Conservation (phyloP, 1,140 invertebrate genomes). For the Phymastichus coffea region DNA sequence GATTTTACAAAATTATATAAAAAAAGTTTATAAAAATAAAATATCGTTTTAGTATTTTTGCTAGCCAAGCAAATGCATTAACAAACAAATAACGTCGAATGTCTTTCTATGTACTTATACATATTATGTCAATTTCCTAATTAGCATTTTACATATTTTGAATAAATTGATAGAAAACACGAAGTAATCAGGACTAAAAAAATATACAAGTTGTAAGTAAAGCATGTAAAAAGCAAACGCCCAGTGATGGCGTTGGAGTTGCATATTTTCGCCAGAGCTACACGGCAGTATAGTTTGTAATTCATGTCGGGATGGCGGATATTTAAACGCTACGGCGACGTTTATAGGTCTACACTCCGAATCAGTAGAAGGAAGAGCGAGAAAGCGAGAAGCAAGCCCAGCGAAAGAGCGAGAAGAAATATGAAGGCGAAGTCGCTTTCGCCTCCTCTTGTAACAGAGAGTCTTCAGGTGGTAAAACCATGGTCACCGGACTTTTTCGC, state of each 20-base stretch:
- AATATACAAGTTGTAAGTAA: too few relatives aligned
- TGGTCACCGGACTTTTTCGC: neutral
- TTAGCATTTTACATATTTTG: too few relatives aligned
- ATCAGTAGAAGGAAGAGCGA: slow-evolving; percentile 12
- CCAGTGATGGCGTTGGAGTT: slow-evolving; percentile 14
- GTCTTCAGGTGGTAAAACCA: slow-evolving; percentile 19
- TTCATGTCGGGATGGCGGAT: slow-evolving; percentile 37
- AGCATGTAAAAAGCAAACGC: too few relatives aligned
- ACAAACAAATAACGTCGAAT: too few relatives aligned
- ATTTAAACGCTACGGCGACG: slow-evolving; percentile 41
- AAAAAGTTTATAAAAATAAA: too few relatives aligned
- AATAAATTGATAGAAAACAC: too few relatives aligned
- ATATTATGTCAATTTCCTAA: too few relatives aligned
- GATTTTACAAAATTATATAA: too few relatives aligned
- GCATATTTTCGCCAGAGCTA: slow-evolving; percentile 38
- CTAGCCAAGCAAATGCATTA: too few relatives aligned
- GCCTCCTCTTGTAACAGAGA: slow-evolving; percentile 22
- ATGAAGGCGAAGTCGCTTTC: slow-evolving; percentile 18
- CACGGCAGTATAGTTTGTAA: slow-evolving; percentile 38
- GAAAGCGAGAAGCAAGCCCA: neutral
- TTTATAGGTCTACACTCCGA: slow-evolving; percentile 38
- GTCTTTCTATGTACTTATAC: too few relatives aligned
- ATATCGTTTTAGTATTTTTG: too few relatives aligned
- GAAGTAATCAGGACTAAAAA: too few relatives aligned
- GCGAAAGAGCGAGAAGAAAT: slow-evolving; percentile 1